A percentile compares a stretch with the other conserved stretches of the same genome.
Evolutionary conservation across 2,797 vertebrate species (phyloP).

Genomic region (Sorex maritimensis): DNA sequence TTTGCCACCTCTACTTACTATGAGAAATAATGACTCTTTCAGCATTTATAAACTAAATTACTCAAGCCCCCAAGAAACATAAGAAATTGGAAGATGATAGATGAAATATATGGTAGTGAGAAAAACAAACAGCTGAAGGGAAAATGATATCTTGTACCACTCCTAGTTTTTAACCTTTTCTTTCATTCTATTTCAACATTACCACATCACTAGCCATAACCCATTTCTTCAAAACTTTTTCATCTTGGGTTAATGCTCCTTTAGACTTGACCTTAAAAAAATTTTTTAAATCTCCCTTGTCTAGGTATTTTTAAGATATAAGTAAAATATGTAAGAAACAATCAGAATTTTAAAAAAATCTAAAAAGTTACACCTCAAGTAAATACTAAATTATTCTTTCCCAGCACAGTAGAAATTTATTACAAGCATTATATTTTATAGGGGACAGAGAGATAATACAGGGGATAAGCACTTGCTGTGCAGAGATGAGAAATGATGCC

Average conservation of each 20-base stretch:
- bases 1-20: not conserved
- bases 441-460: too few relatives aligned
- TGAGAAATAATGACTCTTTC: not conserved
- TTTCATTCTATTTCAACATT: not conserved
- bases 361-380: too few relatives aligned
- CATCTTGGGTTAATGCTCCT: not conserved
- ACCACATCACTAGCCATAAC: not conserved
- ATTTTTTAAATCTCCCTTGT: not conserved
- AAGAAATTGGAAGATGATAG: not conserved
- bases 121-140: not conserved
- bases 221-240: not conserved
- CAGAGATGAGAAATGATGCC: too few relatives aligned
- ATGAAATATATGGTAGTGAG: not conserved
- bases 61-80: not conserved
- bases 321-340: conserved; percentile 46
- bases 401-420: conserved; percentile 14
- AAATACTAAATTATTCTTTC: conserved; percentile 14
- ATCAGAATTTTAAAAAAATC: too few relatives aligned
- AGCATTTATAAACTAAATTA: not conserved
- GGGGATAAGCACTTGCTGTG: too few relatives aligned
- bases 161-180: not conserved
- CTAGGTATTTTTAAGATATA: conserved; percentile 14
- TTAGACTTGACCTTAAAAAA: not conserved
- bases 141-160: not conserved
- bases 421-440: not conserved